Evolutionary conservation across 2,888 invertebrate genomes (phyloP).

Genomic region (Lissocephala sabroskyi): DNA sequence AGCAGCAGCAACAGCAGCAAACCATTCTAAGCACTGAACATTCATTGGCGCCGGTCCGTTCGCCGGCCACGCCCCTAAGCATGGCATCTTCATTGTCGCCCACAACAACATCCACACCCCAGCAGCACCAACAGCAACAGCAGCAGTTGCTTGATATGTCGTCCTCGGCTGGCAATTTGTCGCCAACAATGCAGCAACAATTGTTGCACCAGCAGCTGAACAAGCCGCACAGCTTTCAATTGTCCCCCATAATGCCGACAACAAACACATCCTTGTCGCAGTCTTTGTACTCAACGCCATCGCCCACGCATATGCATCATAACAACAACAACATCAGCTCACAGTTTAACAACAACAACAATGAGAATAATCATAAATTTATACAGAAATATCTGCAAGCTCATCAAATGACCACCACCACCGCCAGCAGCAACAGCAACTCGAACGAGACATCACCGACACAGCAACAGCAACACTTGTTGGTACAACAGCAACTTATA

Average conservation of each 20-base stretch:
- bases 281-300: constrained; percentile 59
- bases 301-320: constrained; percentile 55
- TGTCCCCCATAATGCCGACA: constrained; percentile 53
- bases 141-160: constrained; percentile 39
- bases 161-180: constrained; percentile 17
- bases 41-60: constrained; percentile 38
- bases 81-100: constrained; percentile 54
- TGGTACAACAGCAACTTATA: constrained; percentile 53
- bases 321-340: constrained; percentile 44
- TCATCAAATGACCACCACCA: constrained; percentile 46
- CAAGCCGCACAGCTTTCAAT: constrained; percentile 39
- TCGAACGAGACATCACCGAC: constrained; percentile 11
- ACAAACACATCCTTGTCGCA: constrained; percentile 36
- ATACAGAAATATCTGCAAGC: constrained; percentile 69
- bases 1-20: constrained; percentile 23
- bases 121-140: constrained; percentile 25
- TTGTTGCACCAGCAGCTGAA: constrained; percentile 23
- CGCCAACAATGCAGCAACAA: constrained; percentile 22
- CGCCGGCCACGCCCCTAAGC: constrained; percentile 39
- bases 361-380: constrained; percentile 60
- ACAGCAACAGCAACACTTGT: constrained; percentile 34
- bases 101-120: constrained; percentile 26
- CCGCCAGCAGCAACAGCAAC: constrained; percentile 40
- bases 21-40: constrained; percentile 29
- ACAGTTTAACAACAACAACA: constrained; percentile 43